Evolutionary conservation across 2,113 vertebrate species (phyloP).

Genomic region (Pluvianellus socialis): DNA sequence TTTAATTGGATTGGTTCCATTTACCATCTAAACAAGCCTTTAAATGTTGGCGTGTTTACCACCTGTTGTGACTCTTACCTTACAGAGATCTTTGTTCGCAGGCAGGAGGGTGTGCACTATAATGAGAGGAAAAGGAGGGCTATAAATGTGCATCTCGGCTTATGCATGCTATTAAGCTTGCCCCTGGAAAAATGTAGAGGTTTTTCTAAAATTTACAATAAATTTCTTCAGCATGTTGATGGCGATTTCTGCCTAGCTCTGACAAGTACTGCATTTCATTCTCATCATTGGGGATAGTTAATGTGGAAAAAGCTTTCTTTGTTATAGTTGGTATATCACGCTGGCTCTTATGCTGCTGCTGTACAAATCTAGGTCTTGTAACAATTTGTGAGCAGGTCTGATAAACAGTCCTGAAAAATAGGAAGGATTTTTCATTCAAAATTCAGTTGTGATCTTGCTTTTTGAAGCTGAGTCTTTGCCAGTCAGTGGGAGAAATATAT

Average conservation of each 20-base stretch:
- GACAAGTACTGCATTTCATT: neutral
- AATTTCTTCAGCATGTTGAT: neutral
- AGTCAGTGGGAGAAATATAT: neutral
- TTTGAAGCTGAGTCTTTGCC: neutral
- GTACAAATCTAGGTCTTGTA: neutral
- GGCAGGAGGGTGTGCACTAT: neutral
- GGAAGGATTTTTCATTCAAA: fast-evolving
- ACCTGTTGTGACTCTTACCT: conserved; percentile 62
- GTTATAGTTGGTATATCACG: neutral
- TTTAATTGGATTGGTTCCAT: conserved; percentile 62
- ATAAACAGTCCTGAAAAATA: neutral
- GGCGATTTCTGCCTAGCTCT: neutral
- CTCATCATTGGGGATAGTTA: neutral
- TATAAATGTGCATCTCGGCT: neutral
- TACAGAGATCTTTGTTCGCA: conserved; percentile 29
- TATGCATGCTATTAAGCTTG: neutral
- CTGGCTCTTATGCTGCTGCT: neutral
- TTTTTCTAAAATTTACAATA: neutral
- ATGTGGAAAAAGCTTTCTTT: neutral
- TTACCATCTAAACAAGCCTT: conserved; percentile 60
- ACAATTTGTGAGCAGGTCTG: neutral
- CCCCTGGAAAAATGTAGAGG: neutral
- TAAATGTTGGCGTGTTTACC: conserved; percentile 58
- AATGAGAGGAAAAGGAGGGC: neutral
- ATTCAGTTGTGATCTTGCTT: neutral